These are phyloP conservation scores for Laupala kohalensis DNA, from an alignment of 1,140 invertebrate species.

Conservation along the genomic window DNA sequence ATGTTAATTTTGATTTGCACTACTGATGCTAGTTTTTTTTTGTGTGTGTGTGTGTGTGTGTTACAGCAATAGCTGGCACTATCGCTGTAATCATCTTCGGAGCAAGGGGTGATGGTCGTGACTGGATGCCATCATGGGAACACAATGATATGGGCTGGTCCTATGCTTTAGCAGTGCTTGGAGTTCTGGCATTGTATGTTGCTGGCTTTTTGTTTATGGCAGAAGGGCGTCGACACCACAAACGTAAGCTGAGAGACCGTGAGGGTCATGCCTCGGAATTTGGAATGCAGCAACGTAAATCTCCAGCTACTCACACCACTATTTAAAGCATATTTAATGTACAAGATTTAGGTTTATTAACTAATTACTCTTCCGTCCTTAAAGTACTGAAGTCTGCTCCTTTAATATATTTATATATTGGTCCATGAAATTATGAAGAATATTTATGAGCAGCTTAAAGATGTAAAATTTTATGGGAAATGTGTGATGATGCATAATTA, in stretches of 20 bases:
- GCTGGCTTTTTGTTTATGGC: conserved; percentile 62
- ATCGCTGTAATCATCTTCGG: conserved; percentile 71
- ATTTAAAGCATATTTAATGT: too few species aligned
- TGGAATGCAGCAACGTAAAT: conserved; percentile 16
- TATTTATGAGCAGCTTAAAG: too few species aligned
- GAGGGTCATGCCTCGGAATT: conserved; percentile 16
- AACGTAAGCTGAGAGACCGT: conserved; percentile 42
- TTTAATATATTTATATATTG: too few species aligned
- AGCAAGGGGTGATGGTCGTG: conserved; percentile 70
- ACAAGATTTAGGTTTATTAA: too few species aligned
- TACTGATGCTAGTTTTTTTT: background rate
- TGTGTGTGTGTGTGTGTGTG: background rate
- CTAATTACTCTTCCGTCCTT: too few species aligned
- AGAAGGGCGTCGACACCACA: conserved; percentile 61
- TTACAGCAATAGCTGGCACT: conserved; percentile 51
- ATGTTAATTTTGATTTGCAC: too few species aligned
- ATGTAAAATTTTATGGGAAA: too few species aligned
- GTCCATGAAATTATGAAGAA: too few species aligned
- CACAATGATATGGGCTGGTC: conserved; percentile 94
- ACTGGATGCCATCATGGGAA: conserved; percentile 95
- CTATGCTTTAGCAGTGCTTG: conserved; percentile 72
- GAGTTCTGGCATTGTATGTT: conserved; percentile 54
- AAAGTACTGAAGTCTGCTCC: too few species aligned
- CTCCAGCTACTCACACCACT: conserved; percentile 15
- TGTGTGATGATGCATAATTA: too few species aligned